Evolutionary conservation across 2,113 vertebrate species (phyloP), one percentile per base, ranked within the genome.

Genomic region (Trachemys scripta): DNA sequence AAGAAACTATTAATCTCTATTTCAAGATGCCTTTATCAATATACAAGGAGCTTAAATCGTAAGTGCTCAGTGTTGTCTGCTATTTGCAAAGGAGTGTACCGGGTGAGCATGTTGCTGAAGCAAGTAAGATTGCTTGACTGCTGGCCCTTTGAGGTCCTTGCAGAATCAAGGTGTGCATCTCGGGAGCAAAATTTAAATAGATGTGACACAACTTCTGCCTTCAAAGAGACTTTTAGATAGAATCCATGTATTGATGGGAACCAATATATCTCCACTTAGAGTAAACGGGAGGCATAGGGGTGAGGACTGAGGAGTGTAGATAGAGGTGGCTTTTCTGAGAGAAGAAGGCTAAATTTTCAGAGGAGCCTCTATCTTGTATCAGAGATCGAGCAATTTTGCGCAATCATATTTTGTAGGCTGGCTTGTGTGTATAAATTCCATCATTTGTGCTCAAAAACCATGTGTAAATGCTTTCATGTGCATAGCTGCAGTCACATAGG

Each of bases 81-180:
- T 90, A 14, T 94, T 96, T 62, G 25, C 38, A 84, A 35, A 90
- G 35, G 79, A 91, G 82, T 83, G 80, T 82, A 9, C 78, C n/a
- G 72, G 72, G 80, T 16, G 53, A 81, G 53, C 10, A 2, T 42
- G 35, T 53, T 75, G 22, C 25, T 62, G 87, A 72, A 88, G 49
- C 57, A 85, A 27, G 56, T 6, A 45, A 93, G 22, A 24, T 2
- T 85, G 50, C 51, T 84, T 1, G 31, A 31, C 2, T 82, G 50
- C 47, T 84, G 1, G 31, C 47, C 62, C 54, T 29, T 35, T 35
- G 38, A 10, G 1, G 47, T 92, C 38, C 82, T 84, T n/a, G 12
- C 10, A 76, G 83, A 20, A 35, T 17, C 14, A 76, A 50, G 59
- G 62, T 35, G 59, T 47, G 29, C 53, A 16, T 79, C 90, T 87